phyloP scores from a whole-genome alignment of 2,113 vertebrate species.

The Platanista minor region DNA sequence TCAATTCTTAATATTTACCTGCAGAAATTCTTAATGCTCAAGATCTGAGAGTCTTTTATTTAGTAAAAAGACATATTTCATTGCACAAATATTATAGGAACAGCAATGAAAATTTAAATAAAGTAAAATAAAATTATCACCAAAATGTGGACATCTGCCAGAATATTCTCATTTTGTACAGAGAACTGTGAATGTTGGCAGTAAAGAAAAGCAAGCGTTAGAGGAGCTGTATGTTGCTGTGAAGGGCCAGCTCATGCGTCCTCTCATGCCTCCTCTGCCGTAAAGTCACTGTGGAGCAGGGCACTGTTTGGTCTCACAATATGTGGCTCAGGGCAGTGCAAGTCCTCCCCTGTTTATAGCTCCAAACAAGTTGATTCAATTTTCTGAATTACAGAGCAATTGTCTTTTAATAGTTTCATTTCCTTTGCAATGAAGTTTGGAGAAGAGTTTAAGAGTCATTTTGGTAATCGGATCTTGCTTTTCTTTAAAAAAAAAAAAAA shows the following conservation, averaged over 20 bases:
- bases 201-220: background rate
- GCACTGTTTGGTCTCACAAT: conserved; percentile 19
- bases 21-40: conserved; percentile 34
- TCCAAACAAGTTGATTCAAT: conserved; percentile 71
- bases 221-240: fast-evolving
- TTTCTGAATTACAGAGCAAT: conserved; percentile 74
- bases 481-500: conserved; percentile 19
- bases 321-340: background rate
- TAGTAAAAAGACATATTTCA: background rate
- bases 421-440: conserved; percentile 66
- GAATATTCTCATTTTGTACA: background rate
- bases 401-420: conserved; percentile 75
- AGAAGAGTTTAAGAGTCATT: conserved; percentile 54
- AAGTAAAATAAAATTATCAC: background rate
- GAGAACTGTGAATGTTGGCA: background rate
- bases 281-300: background rate
- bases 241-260: background rate
- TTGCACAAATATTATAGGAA: background rate
- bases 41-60: background rate
- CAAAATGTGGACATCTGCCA: background rate
- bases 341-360: conserved; percentile 6
- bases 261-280: background rate
- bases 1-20: background rate
- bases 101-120: background rate
- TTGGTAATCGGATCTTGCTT: conserved; percentile 52